Base-by-base conservation (phyloP, 2,888 invertebrate genomes). In the Catonia carolina region DNA sequence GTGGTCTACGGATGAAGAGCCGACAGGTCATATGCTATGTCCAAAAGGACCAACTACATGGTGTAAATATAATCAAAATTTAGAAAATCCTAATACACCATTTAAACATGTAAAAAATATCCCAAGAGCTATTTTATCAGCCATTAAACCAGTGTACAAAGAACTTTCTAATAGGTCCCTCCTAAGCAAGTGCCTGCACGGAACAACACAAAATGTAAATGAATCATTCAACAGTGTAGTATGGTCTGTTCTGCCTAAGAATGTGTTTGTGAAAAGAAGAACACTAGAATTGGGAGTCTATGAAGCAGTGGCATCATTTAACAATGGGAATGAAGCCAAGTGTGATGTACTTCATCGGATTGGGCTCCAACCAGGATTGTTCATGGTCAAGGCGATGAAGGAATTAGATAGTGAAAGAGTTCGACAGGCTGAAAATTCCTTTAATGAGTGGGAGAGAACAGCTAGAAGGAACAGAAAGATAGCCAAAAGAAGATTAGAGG, bases 191-290 rank as follows among this genome's bases (percentile, higher is more conserved):
- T 49, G 55, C 39, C 2, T 41, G 12, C 48, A 55, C 27, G 42
- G 50, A 22, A 50, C 36, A 6, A 55, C 49, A 12, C 49, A 49
- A 41, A 49, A 49, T 31, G 49, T 49, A 14, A 49, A 55, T 20
- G 49, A 55, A 15, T 37, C 39, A n/a, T 23, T 55, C 27, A 55
- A 55, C 18, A 55, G 31, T 31, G 39, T 55, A 17, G 39, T 55
- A 10, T 55, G 50, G 50, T 33, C 55, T 12, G 50, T 41, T 12
- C 22, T 55, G 6, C 42, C 55, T 17, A 55, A 55, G 20, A 39
- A 41, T 15, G 50, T 20, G 14, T 27, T 50, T 55, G 41, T 55
- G 14, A 33, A 31, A 8, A 10, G 39, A 33, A 55, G 17, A 50
- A 50, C 49, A 17, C 35, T 50, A 15, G 39, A 55, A 20, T 55